A percentile compares a stretch with the other conserved stretches of the same genome.
These are phyloP conservation scores for Drosophila mulleri DNA, from an alignment of 2,888 invertebrate species.

Conservation along the genomic window DNA sequence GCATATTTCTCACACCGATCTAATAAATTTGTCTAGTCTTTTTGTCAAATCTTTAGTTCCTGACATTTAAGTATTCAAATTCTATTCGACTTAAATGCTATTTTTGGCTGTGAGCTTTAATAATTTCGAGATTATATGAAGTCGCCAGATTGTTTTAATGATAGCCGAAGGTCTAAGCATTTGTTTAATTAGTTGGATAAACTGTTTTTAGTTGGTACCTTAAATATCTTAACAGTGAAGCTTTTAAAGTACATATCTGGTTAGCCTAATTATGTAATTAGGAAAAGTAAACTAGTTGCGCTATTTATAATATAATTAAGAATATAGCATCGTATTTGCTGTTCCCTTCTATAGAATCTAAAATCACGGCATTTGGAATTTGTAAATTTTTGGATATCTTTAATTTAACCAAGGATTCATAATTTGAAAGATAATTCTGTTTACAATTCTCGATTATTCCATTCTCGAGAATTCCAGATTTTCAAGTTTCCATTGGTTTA, in stretches of 20 bases:
- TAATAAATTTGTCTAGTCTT: conserved; percentile 10
- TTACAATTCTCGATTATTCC: neutral
- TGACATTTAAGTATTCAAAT: conserved; percentile 19
- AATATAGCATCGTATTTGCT: too few species aligned
- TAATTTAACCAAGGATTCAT: neutral
- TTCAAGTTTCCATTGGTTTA: too few species aligned
- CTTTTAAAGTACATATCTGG: neutral
- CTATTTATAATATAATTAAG: neutral
- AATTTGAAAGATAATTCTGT: too few species aligned
- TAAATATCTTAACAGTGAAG: neutral
- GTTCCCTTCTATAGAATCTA: too few species aligned
- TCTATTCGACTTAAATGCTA: conserved; percentile 18
- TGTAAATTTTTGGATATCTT: neutral
- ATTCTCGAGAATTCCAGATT: neutral
- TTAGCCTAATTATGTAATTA: neutral
- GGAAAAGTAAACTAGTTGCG: too few species aligned
- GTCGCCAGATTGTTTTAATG: neutral
- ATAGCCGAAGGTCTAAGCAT: conserved; percentile 3
- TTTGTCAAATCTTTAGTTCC: conserved; percentile 41
- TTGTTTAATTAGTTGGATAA: neutral
- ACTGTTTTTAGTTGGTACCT: neutral
- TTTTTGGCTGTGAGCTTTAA: conserved; percentile 33
- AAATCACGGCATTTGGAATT: too few species aligned
- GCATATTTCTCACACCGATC: conserved; percentile 42
- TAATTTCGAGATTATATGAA: conserved; percentile 2